Conservation (phyloP, 2,113 vertebrate genomes). For the Chitala chitala region DNA sequence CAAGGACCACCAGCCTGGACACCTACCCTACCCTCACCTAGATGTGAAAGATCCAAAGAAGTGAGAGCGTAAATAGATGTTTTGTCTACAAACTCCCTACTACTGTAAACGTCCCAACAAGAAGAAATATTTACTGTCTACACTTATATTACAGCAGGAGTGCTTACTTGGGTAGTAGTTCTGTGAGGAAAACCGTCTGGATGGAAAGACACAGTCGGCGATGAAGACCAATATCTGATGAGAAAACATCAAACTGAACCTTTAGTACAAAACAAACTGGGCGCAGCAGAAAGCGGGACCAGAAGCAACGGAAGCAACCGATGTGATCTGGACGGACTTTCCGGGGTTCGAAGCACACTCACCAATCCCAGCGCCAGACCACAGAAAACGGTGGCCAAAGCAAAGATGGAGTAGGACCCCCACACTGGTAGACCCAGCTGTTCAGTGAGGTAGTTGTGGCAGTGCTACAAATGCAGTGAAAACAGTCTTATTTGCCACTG, state of each 20-base stretch:
- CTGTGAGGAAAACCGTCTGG: slow-evolving; percentile 56
- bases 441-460: slow-evolving; percentile 87
- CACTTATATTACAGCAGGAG: background rate
- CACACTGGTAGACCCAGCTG: slow-evolving; percentile 80
- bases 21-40: too few species aligned
- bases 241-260: background rate
- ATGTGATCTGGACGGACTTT: background rate
- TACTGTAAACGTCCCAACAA: background rate
- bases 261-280: background rate
- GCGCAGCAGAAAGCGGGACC: background rate
- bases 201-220: slow-evolving; percentile 85
- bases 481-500: background rate
- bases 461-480: slow-evolving; percentile 59
- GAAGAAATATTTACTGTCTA: background rate
- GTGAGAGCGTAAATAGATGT: too few species aligned
- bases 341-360: slow-evolving; percentile 45
- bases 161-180: slow-evolving; percentile 66
- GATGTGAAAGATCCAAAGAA: too few species aligned
- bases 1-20: too few species aligned
- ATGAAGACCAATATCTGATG: slow-evolving; percentile 86
- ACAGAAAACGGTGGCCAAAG: slow-evolving; percentile 75
- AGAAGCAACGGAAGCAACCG: background rate
- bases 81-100: background rate
- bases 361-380: slow-evolving; percentile 84
- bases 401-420: slow-evolving; percentile 86